A percentile compares a stretch with the other conserved stretches of the same genome.
Evolutionary conservation across 2,797 vertebrate species (phyloP).

Genomic region (Peromyscus melanophrys): DNA sequence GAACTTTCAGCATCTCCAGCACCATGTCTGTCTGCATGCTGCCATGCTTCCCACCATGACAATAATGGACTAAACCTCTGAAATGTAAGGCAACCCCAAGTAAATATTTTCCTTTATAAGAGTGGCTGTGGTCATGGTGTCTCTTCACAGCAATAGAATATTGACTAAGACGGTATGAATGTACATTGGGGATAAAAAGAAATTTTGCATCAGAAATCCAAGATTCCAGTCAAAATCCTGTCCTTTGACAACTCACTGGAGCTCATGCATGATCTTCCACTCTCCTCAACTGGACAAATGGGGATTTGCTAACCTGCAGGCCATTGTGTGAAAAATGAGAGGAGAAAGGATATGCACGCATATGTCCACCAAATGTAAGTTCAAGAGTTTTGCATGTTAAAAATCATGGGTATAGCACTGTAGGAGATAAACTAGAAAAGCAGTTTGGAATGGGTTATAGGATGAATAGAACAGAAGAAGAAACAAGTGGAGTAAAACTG

Average conservation of each 20-base stretch:
- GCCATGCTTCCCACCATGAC: background rate
- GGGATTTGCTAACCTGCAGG: background rate
- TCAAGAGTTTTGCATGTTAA: conserved; percentile 3
- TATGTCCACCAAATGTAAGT: background rate
- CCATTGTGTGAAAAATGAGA: conserved; percentile 20
- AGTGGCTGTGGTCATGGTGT: background rate
- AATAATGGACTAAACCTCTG: background rate
- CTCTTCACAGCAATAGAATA: background rate
- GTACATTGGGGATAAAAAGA: background rate
- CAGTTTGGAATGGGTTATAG: background rate
- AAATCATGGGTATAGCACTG: background rate
- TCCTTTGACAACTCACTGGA: background rate
- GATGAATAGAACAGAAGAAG: background rate
- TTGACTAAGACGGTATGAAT: background rate
- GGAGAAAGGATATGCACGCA: background rate
- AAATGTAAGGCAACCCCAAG: background rate
- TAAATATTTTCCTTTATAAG: background rate
- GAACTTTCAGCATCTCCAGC: no score
- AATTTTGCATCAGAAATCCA: background rate
- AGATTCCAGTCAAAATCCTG: background rate
- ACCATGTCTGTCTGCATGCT: background rate
- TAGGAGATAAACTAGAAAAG: conserved; percentile 4
- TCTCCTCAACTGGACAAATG: background rate
- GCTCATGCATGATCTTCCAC: background rate
- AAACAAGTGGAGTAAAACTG: conserved; percentile 51